Conservation (phyloP, 1,140 invertebrate species). For the Drosophila ananassae region DNA sequence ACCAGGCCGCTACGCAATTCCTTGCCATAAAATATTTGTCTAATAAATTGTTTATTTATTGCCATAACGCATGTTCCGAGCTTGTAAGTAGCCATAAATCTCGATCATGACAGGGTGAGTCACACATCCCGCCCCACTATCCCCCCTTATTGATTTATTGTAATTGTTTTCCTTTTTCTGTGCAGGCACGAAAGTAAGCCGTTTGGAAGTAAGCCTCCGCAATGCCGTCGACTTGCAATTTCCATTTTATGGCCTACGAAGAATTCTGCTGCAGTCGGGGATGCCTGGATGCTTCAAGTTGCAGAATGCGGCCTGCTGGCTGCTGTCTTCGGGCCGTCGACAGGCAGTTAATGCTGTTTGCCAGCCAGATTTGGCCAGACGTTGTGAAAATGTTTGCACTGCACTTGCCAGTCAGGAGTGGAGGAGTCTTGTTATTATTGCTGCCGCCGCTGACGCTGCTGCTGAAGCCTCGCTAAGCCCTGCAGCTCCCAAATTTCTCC, state of each 20-base stretch:
- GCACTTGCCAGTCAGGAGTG: slow-evolving; percentile 41
- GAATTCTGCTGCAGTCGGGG: slow-evolving; percentile 17
- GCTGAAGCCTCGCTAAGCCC: not conserved
- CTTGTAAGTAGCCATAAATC: slow-evolving; percentile 61
- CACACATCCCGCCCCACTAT: not conserved
- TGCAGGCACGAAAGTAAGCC: slow-evolving; percentile 26
- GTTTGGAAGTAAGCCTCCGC: slow-evolving; percentile 13
- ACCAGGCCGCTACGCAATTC: slow-evolving; percentile 31
- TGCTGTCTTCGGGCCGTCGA: slow-evolving; percentile 7
- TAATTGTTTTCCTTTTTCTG: slow-evolving; percentile 21
- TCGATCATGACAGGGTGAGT: slow-evolving; percentile 52
- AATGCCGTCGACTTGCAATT: slow-evolving; percentile 34
- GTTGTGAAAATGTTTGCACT: slow-evolving; percentile 63
- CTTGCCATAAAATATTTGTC: slow-evolving; percentile 40
- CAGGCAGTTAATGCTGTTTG: slow-evolving; percentile 42
- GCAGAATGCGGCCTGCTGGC: slow-evolving; percentile 8
- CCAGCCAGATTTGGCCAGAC: slow-evolving; percentile 34
- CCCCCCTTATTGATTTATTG: slow-evolving; percentile 54
- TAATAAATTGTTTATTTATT: slow-evolving; percentile 69
- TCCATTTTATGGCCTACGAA: slow-evolving; percentile 20
- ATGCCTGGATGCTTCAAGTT: not conserved
- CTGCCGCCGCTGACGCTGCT: not conserved
- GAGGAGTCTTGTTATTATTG: slow-evolving; percentile 29
- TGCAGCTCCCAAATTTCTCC: not conserved
- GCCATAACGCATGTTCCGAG: slow-evolving; percentile 22